Evolutionary conservation across 2,888 invertebrate species (phyloP).

Genomic region (Hyposoter dolosus): DNA sequence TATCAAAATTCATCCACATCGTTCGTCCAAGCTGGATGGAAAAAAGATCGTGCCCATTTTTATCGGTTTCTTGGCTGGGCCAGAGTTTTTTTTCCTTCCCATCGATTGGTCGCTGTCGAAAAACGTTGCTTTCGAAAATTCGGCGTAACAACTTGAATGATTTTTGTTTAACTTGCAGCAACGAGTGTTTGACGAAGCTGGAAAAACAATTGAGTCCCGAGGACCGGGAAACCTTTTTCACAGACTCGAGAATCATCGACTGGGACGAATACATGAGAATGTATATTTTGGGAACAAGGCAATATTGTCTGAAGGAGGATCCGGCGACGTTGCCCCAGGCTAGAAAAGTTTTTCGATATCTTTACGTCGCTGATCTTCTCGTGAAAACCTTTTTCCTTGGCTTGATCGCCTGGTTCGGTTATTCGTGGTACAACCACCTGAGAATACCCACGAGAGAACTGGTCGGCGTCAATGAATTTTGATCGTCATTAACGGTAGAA

Average conservation of each 20-base stretch:
- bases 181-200: constrained; percentile 75
- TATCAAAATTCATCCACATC: too few relatives aligned
- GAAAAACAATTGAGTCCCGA: constrained; percentile 75
- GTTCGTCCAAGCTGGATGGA: too few relatives aligned
- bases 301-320: constrained; percentile 94
- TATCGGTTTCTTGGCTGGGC: too few relatives aligned
- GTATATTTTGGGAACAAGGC: constrained; percentile 93
- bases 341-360: constrained; percentile 86
- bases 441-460: constrained; percentile 48
- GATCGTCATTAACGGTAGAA: neutral
- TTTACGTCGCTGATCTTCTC: constrained; percentile 76
- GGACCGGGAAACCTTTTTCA: constrained; percentile 85
- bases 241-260: constrained; percentile 85
- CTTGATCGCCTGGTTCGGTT: constrained; percentile 77
- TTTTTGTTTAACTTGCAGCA: constrained; percentile 73
- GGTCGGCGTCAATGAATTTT: constrained; percentile 57
- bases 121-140: neutral
- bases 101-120: too few relatives aligned
- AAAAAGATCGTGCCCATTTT: too few relatives aligned
- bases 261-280: constrained; percentile 89
- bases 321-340: constrained; percentile 91
- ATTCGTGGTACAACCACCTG: constrained; percentile 59
- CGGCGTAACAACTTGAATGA: neutral
- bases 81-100: neutral
- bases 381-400: constrained; percentile 72